Conservation (phyloP, 2,113 vertebrate species). For the Xenus cinereus region DNA sequence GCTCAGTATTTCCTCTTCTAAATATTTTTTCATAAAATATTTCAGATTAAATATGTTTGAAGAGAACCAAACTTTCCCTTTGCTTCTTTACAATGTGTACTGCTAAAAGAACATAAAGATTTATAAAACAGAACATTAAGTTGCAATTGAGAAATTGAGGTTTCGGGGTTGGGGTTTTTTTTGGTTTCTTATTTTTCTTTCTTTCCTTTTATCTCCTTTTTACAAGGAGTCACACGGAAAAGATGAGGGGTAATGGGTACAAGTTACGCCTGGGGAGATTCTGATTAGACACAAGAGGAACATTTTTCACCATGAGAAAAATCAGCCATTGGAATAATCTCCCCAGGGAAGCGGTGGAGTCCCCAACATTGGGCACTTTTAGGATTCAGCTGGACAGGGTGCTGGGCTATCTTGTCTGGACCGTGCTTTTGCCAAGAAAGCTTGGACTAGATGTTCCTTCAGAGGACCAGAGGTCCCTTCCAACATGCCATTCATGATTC, state of each 20-base stretch:
- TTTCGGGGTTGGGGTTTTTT: not conserved
- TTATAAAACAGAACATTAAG: not conserved
- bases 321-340: not conserved
- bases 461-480: not conserved
- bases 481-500: not conserved
- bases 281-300: not conserved
- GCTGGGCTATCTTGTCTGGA: not conserved
- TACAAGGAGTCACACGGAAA: not conserved
- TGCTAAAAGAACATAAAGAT: not conserved
- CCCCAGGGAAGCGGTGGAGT: not conserved
- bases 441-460: not conserved
- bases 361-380: not conserved
- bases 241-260: not conserved
- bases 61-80: not conserved
- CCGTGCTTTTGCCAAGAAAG: not conserved
- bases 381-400: not conserved
- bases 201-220: not conserved
- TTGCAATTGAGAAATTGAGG: not conserved
- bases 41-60: not conserved
- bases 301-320: not conserved
- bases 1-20: not conserved
- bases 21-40: not conserved
- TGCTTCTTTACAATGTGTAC: not conserved
- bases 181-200: not conserved
- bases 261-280: not conserved